Evolutionary conservation across 2,113 vertebrate genomes (phyloP).

Genomic region (Paradoxurus hermaphroditus): DNA sequence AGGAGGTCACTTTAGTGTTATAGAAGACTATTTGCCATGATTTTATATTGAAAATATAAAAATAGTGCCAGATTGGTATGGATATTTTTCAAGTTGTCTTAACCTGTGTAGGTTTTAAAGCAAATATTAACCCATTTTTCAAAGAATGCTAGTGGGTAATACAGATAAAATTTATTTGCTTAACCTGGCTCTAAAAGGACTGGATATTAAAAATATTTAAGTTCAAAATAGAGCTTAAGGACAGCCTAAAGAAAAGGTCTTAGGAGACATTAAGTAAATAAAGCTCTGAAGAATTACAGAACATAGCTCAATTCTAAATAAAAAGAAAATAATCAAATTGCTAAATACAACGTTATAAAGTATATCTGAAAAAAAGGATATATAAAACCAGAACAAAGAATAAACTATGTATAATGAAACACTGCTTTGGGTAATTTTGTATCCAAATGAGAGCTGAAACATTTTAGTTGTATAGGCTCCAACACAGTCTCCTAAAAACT

Average conservation of each 20-base stretch:
- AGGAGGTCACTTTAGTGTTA: neutral
- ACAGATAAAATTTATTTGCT: conserved; percentile 44
- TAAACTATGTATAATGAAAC: conserved; percentile 10
- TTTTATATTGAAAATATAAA: conserved; percentile 25
- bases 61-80: neutral
- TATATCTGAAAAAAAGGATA: neutral
- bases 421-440: neutral
- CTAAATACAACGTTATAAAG: neutral
- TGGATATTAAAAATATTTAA: conserved; percentile 53
- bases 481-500: neutral
- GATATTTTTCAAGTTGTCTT: conserved; percentile 56
- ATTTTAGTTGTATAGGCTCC: neutral
- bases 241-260: conserved; percentile 19
- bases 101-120: conserved; percentile 50
- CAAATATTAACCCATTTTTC: conserved; percentile 58
- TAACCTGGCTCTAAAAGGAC: conserved; percentile 42
- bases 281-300: conserved; percentile 35
- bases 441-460: neutral
- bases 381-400: neutral
- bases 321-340: conserved; percentile 18
- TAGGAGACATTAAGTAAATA: neutral
- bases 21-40: conserved; percentile 18
- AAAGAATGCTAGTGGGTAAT: conserved; percentile 14
- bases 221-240: conserved; percentile 25
- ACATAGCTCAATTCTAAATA: conserved; percentile 18